Base-by-base conservation (phyloP, 2,797 vertebrate genomes). In the Schizopygopsis pylzovi region DNA sequence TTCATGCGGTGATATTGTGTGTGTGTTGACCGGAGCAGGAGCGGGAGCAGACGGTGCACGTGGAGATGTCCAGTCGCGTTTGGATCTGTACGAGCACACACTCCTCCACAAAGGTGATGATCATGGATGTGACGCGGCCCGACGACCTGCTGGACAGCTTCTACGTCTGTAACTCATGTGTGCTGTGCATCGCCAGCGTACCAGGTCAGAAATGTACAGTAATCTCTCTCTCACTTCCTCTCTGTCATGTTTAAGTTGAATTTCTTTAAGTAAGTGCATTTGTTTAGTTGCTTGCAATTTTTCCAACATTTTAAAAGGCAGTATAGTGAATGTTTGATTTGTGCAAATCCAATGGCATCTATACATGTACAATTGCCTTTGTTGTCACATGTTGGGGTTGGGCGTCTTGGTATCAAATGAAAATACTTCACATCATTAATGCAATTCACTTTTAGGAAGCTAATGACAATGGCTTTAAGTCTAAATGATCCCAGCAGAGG, bases 41-140 rank as follows among this genome's bases (percentile, higher is more conserved):
- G 81, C 90, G 89, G 84, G 94, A 95, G 86, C 80, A 90, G 71
- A 81, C 96, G 4, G 88, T 94, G 78, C 96, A 94, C 85, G 91
- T 93, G 0, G 93, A 94, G 89, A 85, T 95, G 0, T 97, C 96
- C 89, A 98, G 97, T 87, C 93, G 96, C 22, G 97, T 99, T 73
- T 99, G 98, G 98, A 97, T 99, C 85, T 97, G 98, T 91, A 99
- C 97, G 85, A 99, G 98, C 94, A 98, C 97, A 0, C 94, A 97
- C 91, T 97, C 97, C 43, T 98, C 98, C 88, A 99, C 98, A 91
- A 99, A 99, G 91, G 97, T 99, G 1, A 96, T 98, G 79, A 97
- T 99, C 88, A 95, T 99, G 63, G 98, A 99, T 22, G 97, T 97
- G 92, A 97, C 95, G 88, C 97, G 98, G 88, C 98, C 98, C 1